Percentiles rank a stretch among this genome's conserved stretches.
Conservation (phyloP, 2,113 vertebrate genomes). For the Uropsilus gracilis region DNA sequence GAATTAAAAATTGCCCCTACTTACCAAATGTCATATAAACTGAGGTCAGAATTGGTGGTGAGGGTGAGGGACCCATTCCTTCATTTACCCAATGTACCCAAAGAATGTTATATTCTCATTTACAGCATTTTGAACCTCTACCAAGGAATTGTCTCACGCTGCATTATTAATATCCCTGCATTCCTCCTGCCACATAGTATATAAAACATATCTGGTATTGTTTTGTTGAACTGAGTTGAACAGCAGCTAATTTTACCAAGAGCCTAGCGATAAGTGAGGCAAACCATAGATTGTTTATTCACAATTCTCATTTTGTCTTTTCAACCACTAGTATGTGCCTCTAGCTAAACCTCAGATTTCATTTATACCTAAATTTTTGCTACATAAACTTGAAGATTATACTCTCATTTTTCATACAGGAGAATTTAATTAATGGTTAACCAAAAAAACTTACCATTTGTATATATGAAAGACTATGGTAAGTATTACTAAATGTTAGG, state of each 20-base stretch:
- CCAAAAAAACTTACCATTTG: not conserved
- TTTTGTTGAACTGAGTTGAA: not conserved
- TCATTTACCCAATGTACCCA: not conserved
- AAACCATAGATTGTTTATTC: not conserved
- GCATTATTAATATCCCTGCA: not conserved
- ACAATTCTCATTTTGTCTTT: conserved; percentile 23
- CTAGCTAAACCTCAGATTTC: not conserved
- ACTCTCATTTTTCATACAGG: not conserved
- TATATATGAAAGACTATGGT: not conserved
- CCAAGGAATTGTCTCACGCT: not conserved
- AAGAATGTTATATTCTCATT: not conserved
- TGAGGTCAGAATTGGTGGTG: too few relatives aligned
- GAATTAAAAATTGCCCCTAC: not conserved
- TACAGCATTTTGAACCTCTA: not conserved
- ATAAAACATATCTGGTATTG: not conserved
- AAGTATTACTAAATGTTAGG: not conserved
- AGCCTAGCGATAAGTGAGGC: not conserved
- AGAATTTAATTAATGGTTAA: conserved; percentile 1
- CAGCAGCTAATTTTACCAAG: not conserved
- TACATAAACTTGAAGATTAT: not conserved
- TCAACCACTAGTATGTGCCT: not conserved
- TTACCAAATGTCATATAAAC: not conserved
- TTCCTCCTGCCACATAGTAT: not conserved
- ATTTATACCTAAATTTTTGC: not conserved
- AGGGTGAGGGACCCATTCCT: too few relatives aligned